phyloP scores from a whole-genome alignment of 2,888 invertebrate species.

The Hoplodrina blanda region DNA sequence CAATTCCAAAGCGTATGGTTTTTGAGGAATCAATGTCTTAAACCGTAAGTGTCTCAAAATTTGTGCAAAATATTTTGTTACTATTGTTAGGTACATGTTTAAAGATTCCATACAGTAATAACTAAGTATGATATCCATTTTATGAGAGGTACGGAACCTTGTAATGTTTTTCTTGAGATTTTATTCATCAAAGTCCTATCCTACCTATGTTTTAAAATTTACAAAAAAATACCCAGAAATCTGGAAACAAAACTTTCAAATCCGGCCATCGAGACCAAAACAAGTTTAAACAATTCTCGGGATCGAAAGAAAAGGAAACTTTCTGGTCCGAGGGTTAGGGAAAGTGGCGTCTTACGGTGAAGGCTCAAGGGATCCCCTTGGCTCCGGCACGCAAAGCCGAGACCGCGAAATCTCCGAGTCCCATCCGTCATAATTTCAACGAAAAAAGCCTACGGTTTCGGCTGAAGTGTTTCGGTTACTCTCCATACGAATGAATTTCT shows the following conservation, averaged over 20 bases:
- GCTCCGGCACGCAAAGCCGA: conserved; percentile 78
- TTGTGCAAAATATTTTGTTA: conserved; percentile 18
- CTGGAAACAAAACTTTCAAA: conserved; percentile 39
- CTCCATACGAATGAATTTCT: conserved; percentile 26
- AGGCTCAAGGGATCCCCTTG: conserved; percentile 84
- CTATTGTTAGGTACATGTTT: no score
- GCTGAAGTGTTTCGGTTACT: conserved; percentile 6
- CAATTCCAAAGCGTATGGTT: not conserved
- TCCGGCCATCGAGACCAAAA: conserved; percentile 48
- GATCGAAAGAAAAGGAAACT: conserved; percentile 66
- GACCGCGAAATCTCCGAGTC: conserved; percentile 82
- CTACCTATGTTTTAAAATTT: not conserved
- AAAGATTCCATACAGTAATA: no score
- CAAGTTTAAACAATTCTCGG: conserved; percentile 57
- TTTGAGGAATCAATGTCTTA: no score
- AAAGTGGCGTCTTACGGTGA: conserved; percentile 69
- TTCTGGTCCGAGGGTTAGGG: conserved; percentile 54
- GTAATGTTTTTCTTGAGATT: no score
- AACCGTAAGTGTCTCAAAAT: conserved; percentile 5
- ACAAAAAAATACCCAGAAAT: conserved; percentile 1
- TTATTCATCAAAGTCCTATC: no score
- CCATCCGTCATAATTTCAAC: conserved; percentile 84
- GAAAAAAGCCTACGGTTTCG: conserved; percentile 68
- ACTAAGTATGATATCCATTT: no score
- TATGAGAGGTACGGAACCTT: no score